Percentiles rank a stretch among this genome's conserved stretches.
phyloP scores from a whole-genome alignment of 2,797 vertebrate species.

The Morus bassanus region DNA sequence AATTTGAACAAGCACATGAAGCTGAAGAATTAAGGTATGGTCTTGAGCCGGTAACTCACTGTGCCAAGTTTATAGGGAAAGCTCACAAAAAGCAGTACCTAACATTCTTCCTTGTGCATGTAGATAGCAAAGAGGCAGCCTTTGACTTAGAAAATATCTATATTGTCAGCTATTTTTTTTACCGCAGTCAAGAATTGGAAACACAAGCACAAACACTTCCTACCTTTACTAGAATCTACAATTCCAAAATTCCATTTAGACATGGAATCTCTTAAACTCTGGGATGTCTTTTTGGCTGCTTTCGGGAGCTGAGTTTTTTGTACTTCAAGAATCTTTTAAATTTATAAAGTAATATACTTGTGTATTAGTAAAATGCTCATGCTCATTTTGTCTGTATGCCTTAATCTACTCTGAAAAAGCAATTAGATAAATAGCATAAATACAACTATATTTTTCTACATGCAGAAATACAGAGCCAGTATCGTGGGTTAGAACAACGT shows the following conservation, averaged over 20 bases:
- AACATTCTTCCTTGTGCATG: background rate
- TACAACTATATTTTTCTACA: background rate
- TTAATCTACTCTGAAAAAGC: background rate
- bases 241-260: background rate
- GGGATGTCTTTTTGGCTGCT: background rate
- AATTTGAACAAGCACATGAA: background rate
- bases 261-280: background rate
- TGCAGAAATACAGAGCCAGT: background rate
- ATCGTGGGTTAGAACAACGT: constrained; percentile 8
- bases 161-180: background rate
- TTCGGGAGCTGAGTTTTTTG: background rate
- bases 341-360: background rate
- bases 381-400: background rate
- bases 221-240: background rate
- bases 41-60: background rate
- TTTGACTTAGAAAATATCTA: background rate
- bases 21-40: background rate
- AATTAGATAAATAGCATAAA: background rate
- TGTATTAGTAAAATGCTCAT: background rate
- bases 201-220: background rate
- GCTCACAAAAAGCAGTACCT: background rate
- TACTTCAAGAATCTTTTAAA: background rate
- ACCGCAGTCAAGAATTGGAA: background rate
- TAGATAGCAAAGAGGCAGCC: background rate
- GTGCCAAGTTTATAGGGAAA: background rate